A percentile compares a stretch with the other conserved stretches of the same genome.
These are phyloP conservation scores for Alauda arvensis DNA, from an alignment of 2,797 vertebrate species.

Conservation along the genomic window DNA sequence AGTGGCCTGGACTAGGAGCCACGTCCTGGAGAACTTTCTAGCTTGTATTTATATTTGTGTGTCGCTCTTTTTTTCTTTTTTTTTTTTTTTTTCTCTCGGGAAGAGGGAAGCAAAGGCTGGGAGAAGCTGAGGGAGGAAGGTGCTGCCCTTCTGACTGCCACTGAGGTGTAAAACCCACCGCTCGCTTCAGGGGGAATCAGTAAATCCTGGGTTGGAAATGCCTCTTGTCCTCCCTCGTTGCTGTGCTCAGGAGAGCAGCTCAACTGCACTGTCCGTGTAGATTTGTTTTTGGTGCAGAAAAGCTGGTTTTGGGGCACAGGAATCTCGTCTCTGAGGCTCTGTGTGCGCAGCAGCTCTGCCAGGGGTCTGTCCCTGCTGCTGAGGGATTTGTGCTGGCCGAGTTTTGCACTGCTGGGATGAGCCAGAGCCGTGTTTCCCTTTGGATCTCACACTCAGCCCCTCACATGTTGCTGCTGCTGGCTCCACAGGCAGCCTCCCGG, in stretches of 20 bases:
- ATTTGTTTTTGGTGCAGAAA: background rate
- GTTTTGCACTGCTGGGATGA: rapidly evolving
- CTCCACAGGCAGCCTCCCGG: slow-evolving; percentile 42
- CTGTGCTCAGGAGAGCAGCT: background rate
- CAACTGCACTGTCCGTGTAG: rapidly evolving
- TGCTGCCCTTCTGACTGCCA: background rate
- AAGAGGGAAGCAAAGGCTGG: background rate
- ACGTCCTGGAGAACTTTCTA: background rate
- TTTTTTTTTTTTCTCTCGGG: background rate
- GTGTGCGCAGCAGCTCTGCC: rapidly evolving
- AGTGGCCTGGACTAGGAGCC: background rate
- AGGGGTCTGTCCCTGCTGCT: background rate
- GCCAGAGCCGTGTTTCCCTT: rapidly evolving
- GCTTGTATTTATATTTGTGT: slow-evolving; percentile 8
- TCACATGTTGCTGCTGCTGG: rapidly evolving
- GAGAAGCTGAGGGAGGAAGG: background rate
- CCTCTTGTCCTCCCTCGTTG: background rate
- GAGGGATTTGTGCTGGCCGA: rapidly evolving
- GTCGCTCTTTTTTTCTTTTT: background rate
- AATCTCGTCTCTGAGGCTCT: rapidly evolving
- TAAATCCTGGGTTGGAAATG: background rate
- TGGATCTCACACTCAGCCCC: background rate
- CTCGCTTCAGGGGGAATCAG: background rate
- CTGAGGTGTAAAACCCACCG: background rate
- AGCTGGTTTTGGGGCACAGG: rapidly evolving